Conservation (phyloP, 2,888 invertebrate genomes). For the Brassicogethes aeneus region DNA sequence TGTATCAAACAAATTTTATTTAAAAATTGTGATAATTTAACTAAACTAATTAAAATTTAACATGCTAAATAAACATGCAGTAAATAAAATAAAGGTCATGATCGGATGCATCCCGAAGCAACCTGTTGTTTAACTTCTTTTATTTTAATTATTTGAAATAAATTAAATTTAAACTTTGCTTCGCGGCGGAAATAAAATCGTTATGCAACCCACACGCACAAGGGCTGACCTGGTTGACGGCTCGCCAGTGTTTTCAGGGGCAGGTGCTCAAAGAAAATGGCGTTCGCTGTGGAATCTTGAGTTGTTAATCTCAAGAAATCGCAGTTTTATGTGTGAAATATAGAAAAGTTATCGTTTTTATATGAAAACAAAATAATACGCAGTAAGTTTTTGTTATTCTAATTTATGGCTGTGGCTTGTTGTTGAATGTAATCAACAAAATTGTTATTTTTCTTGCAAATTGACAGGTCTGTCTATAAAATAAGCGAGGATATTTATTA, state of each 20-base stretch:
- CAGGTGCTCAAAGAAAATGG: conserved; percentile 18
- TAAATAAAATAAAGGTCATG: no score
- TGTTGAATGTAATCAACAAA: conserved; percentile 2
- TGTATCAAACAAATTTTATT: no score
- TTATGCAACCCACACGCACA: conserved; percentile 18
- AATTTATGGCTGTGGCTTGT: conserved; percentile 2
- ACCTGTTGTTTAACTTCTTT: no score
- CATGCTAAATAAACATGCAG: no score
- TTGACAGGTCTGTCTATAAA: conserved; percentile 7
- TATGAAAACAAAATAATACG: conserved; percentile 6
- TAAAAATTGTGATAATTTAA: no score
- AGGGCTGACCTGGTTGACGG: conserved; percentile 16
- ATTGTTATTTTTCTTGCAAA: neutral
- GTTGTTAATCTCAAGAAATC: conserved; percentile 10
- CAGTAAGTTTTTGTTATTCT: conserved; percentile 11
- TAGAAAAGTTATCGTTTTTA: conserved; percentile 4
- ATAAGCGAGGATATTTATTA: conserved; percentile 1
- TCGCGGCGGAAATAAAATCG: no score
- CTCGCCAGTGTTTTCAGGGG: conserved; percentile 12
- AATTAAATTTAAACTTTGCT: no score
- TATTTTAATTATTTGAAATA: no score
- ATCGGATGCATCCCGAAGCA: no score
- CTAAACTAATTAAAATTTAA: no score
- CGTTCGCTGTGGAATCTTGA: conserved; percentile 10
- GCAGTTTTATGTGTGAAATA: conserved; percentile 8